Evolutionary conservation across 2,797 vertebrate species (phyloP), one percentile per base, ranked within the genome.

Genomic region (Distichodus sexfasciatus): DNA sequence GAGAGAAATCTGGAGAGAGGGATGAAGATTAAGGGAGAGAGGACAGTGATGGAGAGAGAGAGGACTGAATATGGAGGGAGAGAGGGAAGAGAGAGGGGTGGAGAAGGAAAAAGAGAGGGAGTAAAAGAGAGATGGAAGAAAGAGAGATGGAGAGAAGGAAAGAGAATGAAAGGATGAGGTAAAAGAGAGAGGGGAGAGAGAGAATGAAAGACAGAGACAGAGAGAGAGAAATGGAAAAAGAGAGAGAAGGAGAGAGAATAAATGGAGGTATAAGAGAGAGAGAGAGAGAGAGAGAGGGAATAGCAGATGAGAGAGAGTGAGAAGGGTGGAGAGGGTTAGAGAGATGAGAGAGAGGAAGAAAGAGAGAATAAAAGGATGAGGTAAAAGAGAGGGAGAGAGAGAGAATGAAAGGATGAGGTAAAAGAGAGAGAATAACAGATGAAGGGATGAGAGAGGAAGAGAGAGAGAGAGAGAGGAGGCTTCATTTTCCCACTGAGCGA

Each of bases 361-460:
- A 0, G 12, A n/a, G n/a, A n/a, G n/a, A n/a, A n/a, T n/a, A n/a
- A n/a, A n/a, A n/a, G n/a, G n/a, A n/a, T n/a, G n/a, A n/a, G n/a
- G n/a, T n/a, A n/a, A n/a, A 60, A 36, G 33, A 66, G 28, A 33
- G 7, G 26, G 3, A 28, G 57, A 17, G 11, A 31, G 64, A 62
- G 55, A 19, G 23, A 58, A 59, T 26, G 55, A 54, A 19, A 57
- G 64, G 43, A 28, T 55, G 47, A 73, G 46, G 69, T 19, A 47
- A 33, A 65, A 29, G 21, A 41, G 17, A 40, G 26, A 6, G n/a
- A 33, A 23, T 82, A 68, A 35, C 54, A 76, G 71, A 62, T 57
- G 77, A 64, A 71, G 78, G 78, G 75, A 69, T 79, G 75, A 50
- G 61, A 76, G 63, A 10, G 36, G 51, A 50, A 79, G 71, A 72